These are phyloP conservation scores for Triplophysa siluroides DNA, from an alignment of 2,113 vertebrate genomes.

Conservation along the genomic window DNA sequence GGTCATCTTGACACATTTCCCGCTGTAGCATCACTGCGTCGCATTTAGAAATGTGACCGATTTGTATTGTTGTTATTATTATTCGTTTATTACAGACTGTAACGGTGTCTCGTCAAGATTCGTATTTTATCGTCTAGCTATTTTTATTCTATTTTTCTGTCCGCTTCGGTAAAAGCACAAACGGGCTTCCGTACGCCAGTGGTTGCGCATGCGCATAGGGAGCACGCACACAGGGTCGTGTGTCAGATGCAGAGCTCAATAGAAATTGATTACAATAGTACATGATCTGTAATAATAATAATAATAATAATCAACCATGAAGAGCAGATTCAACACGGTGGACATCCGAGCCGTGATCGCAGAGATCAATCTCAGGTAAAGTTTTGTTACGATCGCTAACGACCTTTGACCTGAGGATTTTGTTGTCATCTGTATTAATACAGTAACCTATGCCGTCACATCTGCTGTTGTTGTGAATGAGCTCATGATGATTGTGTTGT, in stretches of 20 bases:
- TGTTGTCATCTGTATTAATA: too few relatives aligned
- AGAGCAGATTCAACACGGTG: conserved; percentile 87
- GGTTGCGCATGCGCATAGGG: conserved; percentile 40
- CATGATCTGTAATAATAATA: background rate
- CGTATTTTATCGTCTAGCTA: background rate
- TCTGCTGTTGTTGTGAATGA: background rate
- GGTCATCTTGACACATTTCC: background rate
- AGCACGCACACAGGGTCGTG: background rate
- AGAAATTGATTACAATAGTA: background rate
- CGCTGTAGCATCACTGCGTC: background rate
- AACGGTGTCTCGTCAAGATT: background rate
- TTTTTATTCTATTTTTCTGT: background rate
- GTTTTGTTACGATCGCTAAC: background rate
- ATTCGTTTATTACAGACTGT: background rate
- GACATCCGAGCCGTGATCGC: conserved; percentile 87
- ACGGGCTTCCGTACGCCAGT: conserved; percentile 63
- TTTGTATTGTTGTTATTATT: too few relatives aligned
- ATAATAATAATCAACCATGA: conserved; percentile 73
- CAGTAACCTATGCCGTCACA: background rate
- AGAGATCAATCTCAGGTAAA: conserved; percentile 85
- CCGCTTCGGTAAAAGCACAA: background rate
- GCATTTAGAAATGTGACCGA: background rate
- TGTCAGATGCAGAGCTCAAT: conserved; percentile 3
- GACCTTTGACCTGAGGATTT: too few relatives aligned
- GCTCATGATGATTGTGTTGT: conserved; percentile 5